phyloP scores from a whole-genome alignment of 1,140 invertebrate species.

The Dreissena rostriformis region DNA sequence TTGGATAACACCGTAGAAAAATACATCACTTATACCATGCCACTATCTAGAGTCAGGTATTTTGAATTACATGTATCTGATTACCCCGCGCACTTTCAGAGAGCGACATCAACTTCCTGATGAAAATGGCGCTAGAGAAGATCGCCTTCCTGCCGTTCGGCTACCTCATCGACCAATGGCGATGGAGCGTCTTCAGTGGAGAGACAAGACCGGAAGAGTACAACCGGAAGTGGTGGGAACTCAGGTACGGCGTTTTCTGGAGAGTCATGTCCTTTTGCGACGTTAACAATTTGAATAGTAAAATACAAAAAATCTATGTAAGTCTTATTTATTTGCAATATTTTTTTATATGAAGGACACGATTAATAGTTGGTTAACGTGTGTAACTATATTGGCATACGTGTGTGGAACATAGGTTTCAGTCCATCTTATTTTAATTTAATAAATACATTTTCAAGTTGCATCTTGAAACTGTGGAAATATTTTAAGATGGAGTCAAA shows the following conservation, averaged over 20 bases:
- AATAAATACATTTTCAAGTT: neutral
- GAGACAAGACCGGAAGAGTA: conserved; percentile 79
- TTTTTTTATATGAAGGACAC: no score
- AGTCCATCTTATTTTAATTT: no score
- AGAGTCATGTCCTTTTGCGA: no score
- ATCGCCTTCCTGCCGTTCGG: conserved; percentile 95
- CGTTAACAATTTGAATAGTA: no score
- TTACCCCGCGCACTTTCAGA: conserved; percentile 64
- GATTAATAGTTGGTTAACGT: no score
- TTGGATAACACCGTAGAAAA: neutral
- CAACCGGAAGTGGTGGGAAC: conserved; percentile 81
- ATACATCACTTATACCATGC: neutral
- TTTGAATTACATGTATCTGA: neutral
- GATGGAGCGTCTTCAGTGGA: conserved; percentile 93
- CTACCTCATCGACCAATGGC: conserved; percentile 92
- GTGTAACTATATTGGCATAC: no score
- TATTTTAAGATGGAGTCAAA: neutral
- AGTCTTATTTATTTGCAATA: no score
- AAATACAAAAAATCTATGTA: no score
- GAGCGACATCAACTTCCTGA: conserved; percentile 75
- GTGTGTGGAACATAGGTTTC: no score
- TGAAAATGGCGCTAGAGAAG: conserved; percentile 90
- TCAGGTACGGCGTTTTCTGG: conserved; percentile 77
- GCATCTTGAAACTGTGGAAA: neutral
- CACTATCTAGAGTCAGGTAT: neutral